phyloP scores from a whole-genome alignment of 2,113 vertebrate genomes.

The Coryphaenoides rupestris region DNA sequence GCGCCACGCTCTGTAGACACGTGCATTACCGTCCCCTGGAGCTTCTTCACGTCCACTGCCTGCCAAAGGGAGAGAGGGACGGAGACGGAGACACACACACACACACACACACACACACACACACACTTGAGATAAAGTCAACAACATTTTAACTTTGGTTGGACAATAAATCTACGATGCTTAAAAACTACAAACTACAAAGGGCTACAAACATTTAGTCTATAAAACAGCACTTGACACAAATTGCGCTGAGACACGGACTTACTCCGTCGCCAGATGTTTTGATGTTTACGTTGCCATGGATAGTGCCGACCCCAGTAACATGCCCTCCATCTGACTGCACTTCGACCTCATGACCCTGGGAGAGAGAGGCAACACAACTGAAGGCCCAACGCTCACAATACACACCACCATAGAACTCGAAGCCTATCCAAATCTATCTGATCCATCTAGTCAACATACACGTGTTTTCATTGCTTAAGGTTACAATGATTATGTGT shows the following conservation, averaged over 20 bases:
- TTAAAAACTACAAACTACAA: too few relatives aligned
- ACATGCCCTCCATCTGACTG: slow-evolving; percentile 81
- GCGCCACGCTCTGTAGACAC: slow-evolving; percentile 84
- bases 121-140: slow-evolving; percentile 5
- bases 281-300: slow-evolving; percentile 84
- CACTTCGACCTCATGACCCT: slow-evolving; percentile 84
- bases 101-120: slow-evolving; percentile 7
- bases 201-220: too few relatives aligned
- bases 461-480: not conserved
- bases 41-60: slow-evolving; percentile 85
- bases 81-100: slow-evolving; percentile 10
- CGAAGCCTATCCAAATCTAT: too few relatives aligned
- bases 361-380: slow-evolving; percentile 16
- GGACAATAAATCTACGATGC: too few relatives aligned
- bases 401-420: not conserved
- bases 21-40: slow-evolving; percentile 85
- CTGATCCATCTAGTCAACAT: too few relatives aligned
- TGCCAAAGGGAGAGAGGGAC: slow-evolving; percentile 54
- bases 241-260: too few relatives aligned
- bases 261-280: slow-evolving; percentile 81
- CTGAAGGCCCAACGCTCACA: not conserved
- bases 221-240: too few relatives aligned
- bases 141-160: too few relatives aligned
- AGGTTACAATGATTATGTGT: not conserved
- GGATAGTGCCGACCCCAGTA: slow-evolving; percentile 82